Percentiles rank a stretch among this genome's conserved stretches.
Conservation (phyloP, 2,113 vertebrate genomes). For the Ictidomys tridecemlineatus region DNA sequence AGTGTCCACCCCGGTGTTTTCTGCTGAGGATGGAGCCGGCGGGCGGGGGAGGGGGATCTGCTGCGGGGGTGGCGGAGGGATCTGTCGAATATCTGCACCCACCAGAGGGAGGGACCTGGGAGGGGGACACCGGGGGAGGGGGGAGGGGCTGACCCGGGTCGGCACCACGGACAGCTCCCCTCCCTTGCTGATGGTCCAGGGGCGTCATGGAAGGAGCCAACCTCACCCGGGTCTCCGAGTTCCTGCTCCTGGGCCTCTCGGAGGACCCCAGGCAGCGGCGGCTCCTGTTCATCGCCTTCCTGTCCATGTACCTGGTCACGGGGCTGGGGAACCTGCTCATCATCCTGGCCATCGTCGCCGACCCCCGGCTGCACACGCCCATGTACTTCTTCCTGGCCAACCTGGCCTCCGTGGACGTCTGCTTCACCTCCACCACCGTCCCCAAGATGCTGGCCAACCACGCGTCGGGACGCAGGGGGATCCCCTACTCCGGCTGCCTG, state of each 20-base stretch:
- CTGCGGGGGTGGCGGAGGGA: no score
- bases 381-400: slow-evolving; percentile 52
- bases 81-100: not conserved
- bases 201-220: not conserved
- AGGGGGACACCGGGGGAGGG: not conserved
- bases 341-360: not conserved
- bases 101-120: not conserved
- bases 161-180: not conserved
- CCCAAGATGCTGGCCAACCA: slow-evolving; percentile 50
- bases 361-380: not conserved
- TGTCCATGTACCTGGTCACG: not conserved
- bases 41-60: no score
- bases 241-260: slow-evolving; percentile 51
- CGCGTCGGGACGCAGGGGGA: not conserved
- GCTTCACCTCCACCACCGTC: slow-evolving; percentile 54
- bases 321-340: slow-evolving; percentile 30
- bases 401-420: slow-evolving; percentile 19
- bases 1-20: no score
- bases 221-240: not conserved
- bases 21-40: no score
- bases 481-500: slow-evolving; percentile 52
- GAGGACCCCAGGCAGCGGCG: not conserved
- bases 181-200: not conserved
- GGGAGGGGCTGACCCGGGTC: no score
- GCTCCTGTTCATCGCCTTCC: not conserved